These are phyloP conservation scores for Harlomillsia oculata DNA, from an alignment of 1,140 invertebrate species.

Conservation along the genomic window DNA sequence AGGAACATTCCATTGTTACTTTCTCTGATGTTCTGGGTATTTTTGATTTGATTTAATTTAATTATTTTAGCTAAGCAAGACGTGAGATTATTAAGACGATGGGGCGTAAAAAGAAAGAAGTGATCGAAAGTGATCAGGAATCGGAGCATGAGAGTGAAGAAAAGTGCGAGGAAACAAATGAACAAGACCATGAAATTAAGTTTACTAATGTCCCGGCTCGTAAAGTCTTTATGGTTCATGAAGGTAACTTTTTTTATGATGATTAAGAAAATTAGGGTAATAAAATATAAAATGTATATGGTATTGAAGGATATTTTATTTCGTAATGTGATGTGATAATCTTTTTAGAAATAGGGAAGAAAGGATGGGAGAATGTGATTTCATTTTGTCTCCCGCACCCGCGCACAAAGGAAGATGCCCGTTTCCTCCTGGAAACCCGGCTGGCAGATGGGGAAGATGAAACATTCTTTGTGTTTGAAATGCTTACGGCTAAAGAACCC, in stretches of 20 bases:
- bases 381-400: constrained; percentile 18
- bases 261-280: too few relatives aligned
- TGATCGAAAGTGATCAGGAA: background rate
- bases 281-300: too few relatives aligned
- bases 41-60: too few relatives aligned
- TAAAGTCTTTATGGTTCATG: constrained; percentile 15
- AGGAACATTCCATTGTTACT: too few relatives aligned
- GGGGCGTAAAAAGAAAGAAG: too few relatives aligned
- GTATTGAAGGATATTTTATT: too few relatives aligned
- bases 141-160: background rate
- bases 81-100: too few relatives aligned
- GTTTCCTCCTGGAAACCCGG: constrained; percentile 14
- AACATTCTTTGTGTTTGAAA: constrained; percentile 13
- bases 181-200: background rate
- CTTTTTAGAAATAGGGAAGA: constrained; percentile 11
- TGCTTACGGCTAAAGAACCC: constrained; percentile 13
- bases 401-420: background rate
- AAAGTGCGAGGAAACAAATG: background rate
- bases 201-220: constrained; percentile 4
- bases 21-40: too few relatives aligned
- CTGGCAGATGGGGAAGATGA: background rate
- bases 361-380: constrained; percentile 19
- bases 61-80: too few relatives aligned
- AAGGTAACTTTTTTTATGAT: constrained; percentile 10
- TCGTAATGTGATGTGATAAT: background rate